Base-by-base conservation (phyloP, 2,888 invertebrate species). In the Drosophila borborema region DNA sequence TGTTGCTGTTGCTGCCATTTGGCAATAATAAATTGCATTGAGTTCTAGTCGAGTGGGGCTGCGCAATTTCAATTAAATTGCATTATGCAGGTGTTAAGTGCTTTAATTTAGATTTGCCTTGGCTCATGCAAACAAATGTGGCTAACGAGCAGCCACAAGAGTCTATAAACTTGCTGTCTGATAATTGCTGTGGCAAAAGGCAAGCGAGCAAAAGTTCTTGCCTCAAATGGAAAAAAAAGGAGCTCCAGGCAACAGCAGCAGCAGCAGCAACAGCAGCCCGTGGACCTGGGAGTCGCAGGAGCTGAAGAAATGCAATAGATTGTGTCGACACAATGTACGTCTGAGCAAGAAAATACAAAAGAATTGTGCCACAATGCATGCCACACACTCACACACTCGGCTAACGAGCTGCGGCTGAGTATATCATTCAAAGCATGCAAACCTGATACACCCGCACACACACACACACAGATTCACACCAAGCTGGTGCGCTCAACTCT, bases 81-180 rank as follows among this genome's bases (percentile, higher is more conserved):
- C 62, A 49, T 68, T 58, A 60, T 77, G 59, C 81, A 76, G 89
- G 81, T 86, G 86, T 64, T 76, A 84, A 86, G 74, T 72, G 75
- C 72, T 86, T 67, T 79, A 70, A 89, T 76, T 85, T 85, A 74
- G 72, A 85, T 87, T 78, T 75, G 69, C 75, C 68, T 74, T 63
- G 48, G 58, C 77, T 72, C 68, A 73, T 56, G 71, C 55, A 70
- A 71, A 81, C 82, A 78, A 81, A 77, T 81, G 85, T 66, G 85
- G 68, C 73, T 82, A 78, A 81, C 79, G 82, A 79, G 82, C 82
- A 81, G 82, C 67, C 79, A 67, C 76, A 72, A 40, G 64, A 71
- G 68, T 74, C 64, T 71, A 67, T 72, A 68, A 71, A 62, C 56
- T 68, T 75, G 63, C 67, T 66, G 81, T 70, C 64, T 86, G 66